Conservation (phyloP, 2,797 vertebrate genomes). For the Rhodeus uyekii region DNA sequence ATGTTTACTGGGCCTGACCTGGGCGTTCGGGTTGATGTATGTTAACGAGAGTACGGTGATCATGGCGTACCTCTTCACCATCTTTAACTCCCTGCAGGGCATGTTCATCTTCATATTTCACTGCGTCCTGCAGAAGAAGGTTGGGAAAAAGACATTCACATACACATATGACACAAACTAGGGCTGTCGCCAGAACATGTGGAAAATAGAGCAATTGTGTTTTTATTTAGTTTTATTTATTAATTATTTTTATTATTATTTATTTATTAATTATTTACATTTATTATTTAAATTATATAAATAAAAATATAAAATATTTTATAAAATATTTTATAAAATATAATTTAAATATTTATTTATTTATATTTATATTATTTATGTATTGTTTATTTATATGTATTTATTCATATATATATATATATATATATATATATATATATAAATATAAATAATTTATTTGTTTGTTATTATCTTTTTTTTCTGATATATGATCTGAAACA, state of each 20-base stretch:
- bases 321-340: too few species aligned
- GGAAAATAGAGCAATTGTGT: neutral
- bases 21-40: slow-evolving; percentile 98
- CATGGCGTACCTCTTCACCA: slow-evolving; percentile 99
- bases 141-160: slow-evolving; percentile 62
- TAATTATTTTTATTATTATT: too few species aligned
- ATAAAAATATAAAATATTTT: too few species aligned
- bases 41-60: slow-evolving; percentile 99
- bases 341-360: too few species aligned
- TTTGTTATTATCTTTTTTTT: too few species aligned
- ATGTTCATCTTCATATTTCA: slow-evolving; percentile 99
- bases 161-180: neutral
- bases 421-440: too few species aligned
- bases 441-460: too few species aligned
- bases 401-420: too few species aligned
- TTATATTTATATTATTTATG: too few species aligned
- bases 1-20: slow-evolving; percentile 95
- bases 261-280: too few species aligned
- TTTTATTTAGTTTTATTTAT: neutral
- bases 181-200: neutral
- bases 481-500: neutral
- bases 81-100: slow-evolving; percentile 99
- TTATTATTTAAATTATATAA: too few species aligned
- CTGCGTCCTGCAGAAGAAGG: slow-evolving; percentile 99
- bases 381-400: too few species aligned